These are phyloP conservation scores for Cryptus armator DNA, from an alignment of 2,888 invertebrate species.

Conservation along the genomic window DNA sequence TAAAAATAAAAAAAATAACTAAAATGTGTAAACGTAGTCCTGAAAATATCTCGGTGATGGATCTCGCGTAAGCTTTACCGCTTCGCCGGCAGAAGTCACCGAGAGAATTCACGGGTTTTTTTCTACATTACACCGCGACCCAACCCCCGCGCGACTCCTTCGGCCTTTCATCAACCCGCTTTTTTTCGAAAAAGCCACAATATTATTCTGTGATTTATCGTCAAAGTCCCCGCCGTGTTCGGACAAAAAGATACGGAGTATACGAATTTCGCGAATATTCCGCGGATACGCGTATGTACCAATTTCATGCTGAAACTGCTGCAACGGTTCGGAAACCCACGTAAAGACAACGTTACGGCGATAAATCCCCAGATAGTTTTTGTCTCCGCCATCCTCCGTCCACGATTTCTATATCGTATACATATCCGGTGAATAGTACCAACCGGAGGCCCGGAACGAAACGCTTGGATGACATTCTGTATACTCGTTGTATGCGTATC, in stretches of 20 bases:
- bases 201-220: slow-evolving; percentile 56
- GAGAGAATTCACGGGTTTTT: slow-evolving; percentile 8
- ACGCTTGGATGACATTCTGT: slow-evolving; percentile 22
- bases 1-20: neutral
- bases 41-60: neutral
- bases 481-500: neutral
- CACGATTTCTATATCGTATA: slow-evolving; percentile 25
- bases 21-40: neutral
- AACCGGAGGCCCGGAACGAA: slow-evolving; percentile 20
- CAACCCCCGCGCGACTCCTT: neutral
- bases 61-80: neutral
- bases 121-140: neutral
- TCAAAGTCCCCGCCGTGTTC: slow-evolving; percentile 16
- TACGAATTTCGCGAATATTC: slow-evolving; percentile 42
- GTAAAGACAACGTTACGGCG: slow-evolving; percentile 40
- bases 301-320: neutral
- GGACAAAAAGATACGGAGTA: slow-evolving; percentile 46
- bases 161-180: slow-evolving; percentile 19
- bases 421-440: slow-evolving; percentile 17
- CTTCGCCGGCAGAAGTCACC: neutral
- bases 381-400: slow-evolving; percentile 23
- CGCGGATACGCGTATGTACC: neutral
- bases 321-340: neutral
- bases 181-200: slow-evolving; percentile 21
- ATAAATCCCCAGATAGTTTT: slow-evolving; percentile 56